A percentile compares a stretch with the other conserved stretches of the same genome.
phyloP scores from a whole-genome alignment of 64 coral and sea anemone species.

The Montipora efflorescens region DNA sequence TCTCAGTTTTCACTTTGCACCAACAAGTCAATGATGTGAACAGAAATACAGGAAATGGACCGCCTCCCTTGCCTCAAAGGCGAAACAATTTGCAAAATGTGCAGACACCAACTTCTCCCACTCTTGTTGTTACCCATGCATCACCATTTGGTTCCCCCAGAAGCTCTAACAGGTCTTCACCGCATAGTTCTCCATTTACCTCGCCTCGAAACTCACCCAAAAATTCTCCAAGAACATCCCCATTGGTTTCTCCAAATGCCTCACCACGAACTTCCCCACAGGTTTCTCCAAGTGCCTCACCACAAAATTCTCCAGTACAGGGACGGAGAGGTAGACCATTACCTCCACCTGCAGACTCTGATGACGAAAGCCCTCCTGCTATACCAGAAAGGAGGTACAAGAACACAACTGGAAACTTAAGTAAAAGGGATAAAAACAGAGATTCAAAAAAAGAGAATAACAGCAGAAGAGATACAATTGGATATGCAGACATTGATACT shows the following conservation, averaged over 20 bases:
- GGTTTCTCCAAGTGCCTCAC: constrained; percentile 71
- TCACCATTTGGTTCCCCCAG: constrained; percentile 90
- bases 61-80: constrained; percentile 83
- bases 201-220: constrained; percentile 86
- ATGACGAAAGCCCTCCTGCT: constrained; percentile 82
- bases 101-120: constrained; percentile 86
- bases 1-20: background rate
- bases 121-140: constrained; percentile 77
- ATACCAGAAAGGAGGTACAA: constrained; percentile 85
- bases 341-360: constrained; percentile 68
- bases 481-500: constrained; percentile 72
- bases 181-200: constrained; percentile 74
- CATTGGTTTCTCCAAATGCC: constrained; percentile 59
- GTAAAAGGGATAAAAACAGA: constrained; percentile 18
- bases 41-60: constrained; percentile 42
- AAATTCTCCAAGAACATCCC: constrained; percentile 64
- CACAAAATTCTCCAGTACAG: constrained; percentile 70
- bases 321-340: constrained; percentile 70
- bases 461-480: constrained; percentile 53
- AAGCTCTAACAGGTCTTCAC: constrained; percentile 73
- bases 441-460: background rate
- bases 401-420: background rate
- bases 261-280: constrained; percentile 74
- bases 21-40: constrained; percentile 25
- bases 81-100: constrained; percentile 54